phyloP scores from a whole-genome alignment of 2,888 invertebrate genomes.

The Drosophila phalerata region DNA sequence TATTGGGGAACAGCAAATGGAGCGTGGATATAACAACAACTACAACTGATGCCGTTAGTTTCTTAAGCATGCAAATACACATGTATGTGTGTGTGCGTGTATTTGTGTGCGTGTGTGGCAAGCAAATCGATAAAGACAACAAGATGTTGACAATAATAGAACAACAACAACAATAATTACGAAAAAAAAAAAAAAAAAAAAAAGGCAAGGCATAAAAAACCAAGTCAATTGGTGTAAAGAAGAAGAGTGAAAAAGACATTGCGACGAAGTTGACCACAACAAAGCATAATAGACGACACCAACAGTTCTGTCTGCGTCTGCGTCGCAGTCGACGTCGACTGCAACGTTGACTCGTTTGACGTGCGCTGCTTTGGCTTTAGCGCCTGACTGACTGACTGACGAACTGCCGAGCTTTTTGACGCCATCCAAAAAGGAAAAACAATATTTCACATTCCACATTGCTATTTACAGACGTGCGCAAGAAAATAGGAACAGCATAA shows the following conservation, averaged over 20 bases:
- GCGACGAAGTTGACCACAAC: conserved; percentile 1
- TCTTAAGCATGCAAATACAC: conserved; percentile 17
- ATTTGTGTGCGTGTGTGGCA: neutral
- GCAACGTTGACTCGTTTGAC: conserved; percentile 19
- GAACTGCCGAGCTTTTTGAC: neutral
- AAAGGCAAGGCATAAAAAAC: neutral
- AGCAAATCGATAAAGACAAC: conserved; percentile 49
- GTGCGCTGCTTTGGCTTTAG: conserved; percentile 10
- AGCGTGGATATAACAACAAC: conserved; percentile 1
- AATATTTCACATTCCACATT: conserved; percentile 1
- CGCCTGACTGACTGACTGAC: neutral
- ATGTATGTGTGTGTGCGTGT: neutral
- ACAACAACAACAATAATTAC: conserved; percentile 2
- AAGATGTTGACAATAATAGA: conserved; percentile 36
- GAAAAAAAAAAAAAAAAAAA: neutral
- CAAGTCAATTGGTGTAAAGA: conserved; percentile 1
- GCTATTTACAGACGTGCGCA: too few species aligned
- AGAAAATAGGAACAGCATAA: too few species aligned
- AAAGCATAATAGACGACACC: conserved; percentile 7
- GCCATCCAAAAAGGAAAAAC: conserved; percentile 6
- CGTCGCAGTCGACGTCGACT: neutral
- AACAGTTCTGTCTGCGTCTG: conserved; percentile 1
- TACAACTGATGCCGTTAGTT: conserved; percentile 26
- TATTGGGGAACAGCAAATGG: conserved; percentile 1
- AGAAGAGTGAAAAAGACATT: neutral